These are phyloP conservation scores for Dryadula phaetusa DNA, from an alignment of 2,888 invertebrate species.

Conservation along the genomic window DNA sequence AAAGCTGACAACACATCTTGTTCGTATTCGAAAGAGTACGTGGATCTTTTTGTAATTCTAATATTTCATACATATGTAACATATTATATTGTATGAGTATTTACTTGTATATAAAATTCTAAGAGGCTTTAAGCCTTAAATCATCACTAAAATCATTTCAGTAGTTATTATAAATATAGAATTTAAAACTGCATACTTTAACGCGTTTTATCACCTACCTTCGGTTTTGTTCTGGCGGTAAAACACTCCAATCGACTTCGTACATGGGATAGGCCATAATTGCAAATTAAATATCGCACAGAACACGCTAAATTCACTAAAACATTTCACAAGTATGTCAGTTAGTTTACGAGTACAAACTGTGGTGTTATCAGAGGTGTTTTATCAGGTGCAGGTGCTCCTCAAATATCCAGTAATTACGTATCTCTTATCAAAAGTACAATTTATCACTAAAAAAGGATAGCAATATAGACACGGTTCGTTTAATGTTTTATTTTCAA, in stretches of 20 bases:
- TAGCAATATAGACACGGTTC: conserved; percentile 75
- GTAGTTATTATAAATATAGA: background rate
- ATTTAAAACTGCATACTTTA: background rate
- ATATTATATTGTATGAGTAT: background rate
- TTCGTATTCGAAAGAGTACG: conserved; percentile 38
- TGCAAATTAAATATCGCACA: conserved; percentile 53
- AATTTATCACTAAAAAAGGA: conserved; percentile 83
- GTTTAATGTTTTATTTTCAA: conserved; percentile 75
- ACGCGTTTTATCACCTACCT: conserved; percentile 82
- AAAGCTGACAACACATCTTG: conserved; percentile 37
- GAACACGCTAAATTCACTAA: conserved; percentile 61
- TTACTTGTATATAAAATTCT: background rate
- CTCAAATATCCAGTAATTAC: conserved; percentile 79
- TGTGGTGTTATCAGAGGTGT: conserved; percentile 78
- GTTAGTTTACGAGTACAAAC: conserved; percentile 73
- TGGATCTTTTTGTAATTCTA: conserved; percentile 28
- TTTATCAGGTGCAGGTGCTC: conserved; percentile 78
- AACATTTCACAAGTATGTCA: conserved; percentile 73
- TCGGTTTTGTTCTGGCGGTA: conserved; percentile 93
- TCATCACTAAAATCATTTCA: background rate
- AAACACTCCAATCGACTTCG: conserved; percentile 93
- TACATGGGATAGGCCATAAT: conserved; percentile 85
- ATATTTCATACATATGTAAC: conserved; percentile 1
- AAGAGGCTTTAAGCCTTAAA: background rate
- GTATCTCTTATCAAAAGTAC: conserved; percentile 82